Evolutionary conservation across 1,140 invertebrate genomes (phyloP).

Genomic region (Antheraea pernyi): DNA sequence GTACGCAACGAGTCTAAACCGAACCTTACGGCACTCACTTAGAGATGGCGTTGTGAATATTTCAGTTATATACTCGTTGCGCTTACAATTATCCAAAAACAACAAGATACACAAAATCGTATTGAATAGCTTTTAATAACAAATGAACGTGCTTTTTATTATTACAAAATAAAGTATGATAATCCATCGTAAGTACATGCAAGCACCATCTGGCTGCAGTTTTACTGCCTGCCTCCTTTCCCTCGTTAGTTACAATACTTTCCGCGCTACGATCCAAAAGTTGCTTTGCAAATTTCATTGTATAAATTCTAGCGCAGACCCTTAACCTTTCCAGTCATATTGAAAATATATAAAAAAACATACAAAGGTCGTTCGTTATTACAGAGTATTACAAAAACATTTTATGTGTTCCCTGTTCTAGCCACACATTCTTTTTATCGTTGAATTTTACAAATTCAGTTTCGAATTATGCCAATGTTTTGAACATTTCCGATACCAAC

Average conservation of each 20-base stretch:
- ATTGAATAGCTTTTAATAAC: constrained; percentile 41
- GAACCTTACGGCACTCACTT: background rate
- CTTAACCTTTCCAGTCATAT: constrained; percentile 10
- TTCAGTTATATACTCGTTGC: constrained; percentile 1
- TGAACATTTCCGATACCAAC: constrained; percentile 45
- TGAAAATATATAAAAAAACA: constrained; percentile 33
- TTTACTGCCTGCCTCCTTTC: constrained; percentile 54
- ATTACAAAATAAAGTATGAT: constrained; percentile 52
- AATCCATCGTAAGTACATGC: constrained; percentile 74
- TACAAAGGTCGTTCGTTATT: constrained; percentile 31
- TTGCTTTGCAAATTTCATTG: constrained; percentile 10
- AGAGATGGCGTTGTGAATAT: constrained; percentile 19
- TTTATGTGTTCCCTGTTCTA: background rate
- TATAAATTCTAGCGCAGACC: constrained; percentile 18
- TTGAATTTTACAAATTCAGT: constrained; percentile 44
- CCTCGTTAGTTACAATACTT: constrained; percentile 26
- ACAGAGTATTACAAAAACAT: constrained; percentile 21
- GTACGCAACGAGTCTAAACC: constrained; percentile 30
- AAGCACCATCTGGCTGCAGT: constrained; percentile 69
- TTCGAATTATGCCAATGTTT: constrained; percentile 57
- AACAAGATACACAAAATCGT: background rate
- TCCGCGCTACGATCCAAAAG: constrained; percentile 35
- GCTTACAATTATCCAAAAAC: background rate
- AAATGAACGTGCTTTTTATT: constrained; percentile 65
- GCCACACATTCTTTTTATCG: constrained; percentile 6